These are phyloP conservation scores for Phaonia tiefii DNA, from an alignment of 2,888 invertebrate genomes.

Conservation along the genomic window DNA sequence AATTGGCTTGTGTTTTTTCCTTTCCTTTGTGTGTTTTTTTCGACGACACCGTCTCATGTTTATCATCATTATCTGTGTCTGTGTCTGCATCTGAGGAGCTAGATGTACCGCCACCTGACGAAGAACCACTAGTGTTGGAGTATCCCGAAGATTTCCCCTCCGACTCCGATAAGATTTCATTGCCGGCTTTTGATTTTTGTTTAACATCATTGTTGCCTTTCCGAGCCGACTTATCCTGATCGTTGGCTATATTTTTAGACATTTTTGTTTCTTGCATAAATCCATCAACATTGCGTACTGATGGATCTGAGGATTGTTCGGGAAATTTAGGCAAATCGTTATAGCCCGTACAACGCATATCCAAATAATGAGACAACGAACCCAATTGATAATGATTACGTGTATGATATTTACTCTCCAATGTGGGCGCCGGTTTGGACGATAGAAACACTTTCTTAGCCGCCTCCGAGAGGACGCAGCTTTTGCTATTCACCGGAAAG, in stretches of 20 bases:
- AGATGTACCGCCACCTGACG: slow-evolving; percentile 67
- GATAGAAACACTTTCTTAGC: slow-evolving; percentile 93
- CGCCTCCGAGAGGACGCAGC: slow-evolving; percentile 83
- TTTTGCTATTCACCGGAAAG: slow-evolving; percentile 82
- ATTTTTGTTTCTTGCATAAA: slow-evolving; percentile 73
- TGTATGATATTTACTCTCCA: slow-evolving; percentile 92
- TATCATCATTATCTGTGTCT: slow-evolving; percentile 58
- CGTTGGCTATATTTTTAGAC: slow-evolving; percentile 75
- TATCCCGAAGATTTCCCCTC: slow-evolving; percentile 79
- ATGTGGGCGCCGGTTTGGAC: slow-evolving; percentile 95
- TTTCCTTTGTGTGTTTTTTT: slow-evolving; percentile 39
- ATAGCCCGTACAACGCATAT: slow-evolving; percentile 92
- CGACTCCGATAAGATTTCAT: slow-evolving; percentile 83
- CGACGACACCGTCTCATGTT: slow-evolving; percentile 38
- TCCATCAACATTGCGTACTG: slow-evolving; percentile 87
- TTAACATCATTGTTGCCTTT: slow-evolving; percentile 69
- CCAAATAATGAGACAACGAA: slow-evolving; percentile 96
- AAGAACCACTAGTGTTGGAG: slow-evolving; percentile 74
- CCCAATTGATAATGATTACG: slow-evolving; percentile 95
- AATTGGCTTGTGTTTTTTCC: slow-evolving; percentile 19
- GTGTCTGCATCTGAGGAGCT: slow-evolving; percentile 65
- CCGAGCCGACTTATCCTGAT: slow-evolving; percentile 60
- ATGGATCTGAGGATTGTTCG: slow-evolving; percentile 86
- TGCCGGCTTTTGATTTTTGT: slow-evolving; percentile 68
- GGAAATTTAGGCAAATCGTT: slow-evolving; percentile 93